A percentile compares a stretch with the other conserved stretches of the same genome.
phyloP scores from a whole-genome alignment of 2,113 vertebrate species.

The Vidua chalybeata region DNA sequence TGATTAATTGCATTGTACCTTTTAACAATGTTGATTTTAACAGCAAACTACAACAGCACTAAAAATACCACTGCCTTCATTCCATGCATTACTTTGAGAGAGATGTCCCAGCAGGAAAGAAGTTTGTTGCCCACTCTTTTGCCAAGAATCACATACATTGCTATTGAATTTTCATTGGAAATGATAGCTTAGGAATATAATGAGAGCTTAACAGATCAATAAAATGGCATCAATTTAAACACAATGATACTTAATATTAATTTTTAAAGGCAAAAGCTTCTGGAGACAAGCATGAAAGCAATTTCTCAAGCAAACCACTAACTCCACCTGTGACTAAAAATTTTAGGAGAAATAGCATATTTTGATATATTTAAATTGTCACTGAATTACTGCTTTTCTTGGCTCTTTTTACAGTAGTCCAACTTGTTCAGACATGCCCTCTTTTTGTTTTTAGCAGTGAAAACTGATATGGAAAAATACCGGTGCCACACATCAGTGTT shows the following conservation, averaged over 20 bases:
- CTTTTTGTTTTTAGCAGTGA: neutral
- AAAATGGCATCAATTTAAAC: neutral
- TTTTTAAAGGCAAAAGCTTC: neutral
- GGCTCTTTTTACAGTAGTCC: neutral
- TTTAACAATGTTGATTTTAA: neutral
- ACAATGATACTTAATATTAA: neutral
- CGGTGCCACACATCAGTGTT: neutral
- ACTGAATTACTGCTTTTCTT: neutral
- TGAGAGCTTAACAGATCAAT: neutral
- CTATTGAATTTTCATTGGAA: neutral
- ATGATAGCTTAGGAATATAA: neutral
- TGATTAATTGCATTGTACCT: neutral
- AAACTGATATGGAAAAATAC: neutral
- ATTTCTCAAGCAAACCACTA: neutral
- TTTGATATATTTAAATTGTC: neutral
- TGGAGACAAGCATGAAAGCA: neutral
- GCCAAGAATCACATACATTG: neutral
- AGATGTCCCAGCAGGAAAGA: neutral
- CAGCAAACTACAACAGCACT: neutral
- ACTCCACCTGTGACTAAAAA: neutral
- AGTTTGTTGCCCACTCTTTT: neutral
- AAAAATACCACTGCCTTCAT: neutral
- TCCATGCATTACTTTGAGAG: neutral
- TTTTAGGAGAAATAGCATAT: neutral
- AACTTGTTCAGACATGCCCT: neutral